phyloP scores from a whole-genome alignment of 2,113 vertebrate species.

The Guaruba guarouba region DNA sequence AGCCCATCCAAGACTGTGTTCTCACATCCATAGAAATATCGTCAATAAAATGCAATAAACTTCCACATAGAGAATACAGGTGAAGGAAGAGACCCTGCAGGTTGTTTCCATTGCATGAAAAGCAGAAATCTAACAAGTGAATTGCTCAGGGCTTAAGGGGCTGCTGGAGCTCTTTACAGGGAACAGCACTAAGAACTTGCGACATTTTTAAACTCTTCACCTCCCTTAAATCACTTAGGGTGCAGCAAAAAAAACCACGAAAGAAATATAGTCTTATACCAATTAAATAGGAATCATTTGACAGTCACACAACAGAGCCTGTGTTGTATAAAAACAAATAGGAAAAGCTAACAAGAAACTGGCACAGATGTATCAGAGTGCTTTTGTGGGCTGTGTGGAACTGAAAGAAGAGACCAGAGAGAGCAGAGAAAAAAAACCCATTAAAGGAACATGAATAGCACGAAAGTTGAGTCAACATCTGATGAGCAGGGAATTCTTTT shows the following conservation, averaged over 20 bases:
- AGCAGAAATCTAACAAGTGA: neutral
- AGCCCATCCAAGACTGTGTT: neutral
- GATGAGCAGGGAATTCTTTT: neutral
- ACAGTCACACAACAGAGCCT: neutral
- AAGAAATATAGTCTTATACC: neutral
- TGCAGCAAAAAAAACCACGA: neutral
- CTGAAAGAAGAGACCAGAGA: neutral
- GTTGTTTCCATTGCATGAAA: neutral
- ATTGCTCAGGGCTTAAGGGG: neutral
- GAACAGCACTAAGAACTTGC: neutral
- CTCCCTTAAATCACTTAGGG: neutral
- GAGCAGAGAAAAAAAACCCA: neutral
- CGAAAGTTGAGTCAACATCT: neutral
- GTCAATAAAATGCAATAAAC: neutral
- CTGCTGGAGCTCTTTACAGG: neutral
- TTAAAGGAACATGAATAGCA: neutral
- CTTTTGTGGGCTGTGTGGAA: neutral
- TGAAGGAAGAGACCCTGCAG: neutral
- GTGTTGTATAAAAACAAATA: neutral
- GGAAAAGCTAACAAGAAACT: neutral
- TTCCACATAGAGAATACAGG: rapidly evolving
- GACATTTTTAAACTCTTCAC: neutral
- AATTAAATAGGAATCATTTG: neutral
- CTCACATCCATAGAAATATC: rapidly evolving
- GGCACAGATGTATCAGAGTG: neutral